These are phyloP conservation scores for Gallinago undulata DNA, from an alignment of 2,113 vertebrate genomes.

Conservation along the genomic window DNA sequence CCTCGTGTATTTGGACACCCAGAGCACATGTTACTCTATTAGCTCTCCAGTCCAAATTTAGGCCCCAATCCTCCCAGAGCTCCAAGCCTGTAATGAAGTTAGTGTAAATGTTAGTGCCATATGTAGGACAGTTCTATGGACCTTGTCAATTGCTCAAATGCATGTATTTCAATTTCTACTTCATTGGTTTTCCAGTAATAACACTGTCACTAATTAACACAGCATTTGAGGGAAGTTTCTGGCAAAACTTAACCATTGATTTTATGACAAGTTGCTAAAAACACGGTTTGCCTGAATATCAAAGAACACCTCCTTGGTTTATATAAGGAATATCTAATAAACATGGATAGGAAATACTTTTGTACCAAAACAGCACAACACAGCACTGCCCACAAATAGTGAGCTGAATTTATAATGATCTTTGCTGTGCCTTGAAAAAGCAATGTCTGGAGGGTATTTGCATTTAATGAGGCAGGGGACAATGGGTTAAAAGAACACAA, in stretches of 20 bases:
- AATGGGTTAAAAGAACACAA: slow-evolving; percentile 63
- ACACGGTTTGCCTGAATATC: slow-evolving; percentile 36
- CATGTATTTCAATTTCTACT: neutral
- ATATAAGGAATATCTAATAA: slow-evolving; percentile 60
- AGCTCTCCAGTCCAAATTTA: neutral
- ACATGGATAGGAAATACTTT: slow-evolving; percentile 47
- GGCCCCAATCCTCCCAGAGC: neutral
- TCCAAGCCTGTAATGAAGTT: neutral
- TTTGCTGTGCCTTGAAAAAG: slow-evolving; percentile 56
- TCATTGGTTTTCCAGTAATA: neutral
- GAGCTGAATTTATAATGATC: slow-evolving; percentile 59
- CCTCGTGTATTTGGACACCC: neutral
- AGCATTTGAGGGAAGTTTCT: neutral
- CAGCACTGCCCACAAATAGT: neutral
- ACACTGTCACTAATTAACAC: neutral
- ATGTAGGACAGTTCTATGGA: neutral
- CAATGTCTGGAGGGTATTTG: slow-evolving; percentile 43
- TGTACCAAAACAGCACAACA: slow-evolving; percentile 11
- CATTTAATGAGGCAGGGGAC: slow-evolving; percentile 50
- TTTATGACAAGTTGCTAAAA: slow-evolving; percentile 41
- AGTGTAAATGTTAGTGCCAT: neutral
- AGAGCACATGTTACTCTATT: neutral
- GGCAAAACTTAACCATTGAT: neutral
- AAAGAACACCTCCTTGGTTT: slow-evolving; percentile 51
- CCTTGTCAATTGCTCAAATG: neutral